Percentiles rank a stretch among this genome's conserved stretches.
phyloP scores from a whole-genome alignment of 2,797 vertebrate species.

The Scarus forsteni region DNA sequence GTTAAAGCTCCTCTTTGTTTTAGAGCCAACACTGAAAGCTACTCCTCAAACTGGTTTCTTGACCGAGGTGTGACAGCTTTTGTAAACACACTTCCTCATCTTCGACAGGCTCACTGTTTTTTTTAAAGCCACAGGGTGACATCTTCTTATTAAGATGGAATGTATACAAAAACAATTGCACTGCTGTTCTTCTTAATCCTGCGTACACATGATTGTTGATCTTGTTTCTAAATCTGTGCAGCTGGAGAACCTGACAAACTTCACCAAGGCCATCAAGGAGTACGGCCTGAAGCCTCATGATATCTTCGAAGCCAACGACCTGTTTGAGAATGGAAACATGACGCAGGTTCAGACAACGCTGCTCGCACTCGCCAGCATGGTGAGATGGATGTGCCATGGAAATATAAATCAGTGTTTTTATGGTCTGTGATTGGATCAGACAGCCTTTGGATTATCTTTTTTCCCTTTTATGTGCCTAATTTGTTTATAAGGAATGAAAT shows the following conservation, averaged over 20 bases:
- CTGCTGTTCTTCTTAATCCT: neutral
- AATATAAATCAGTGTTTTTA: neutral
- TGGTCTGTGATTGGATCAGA: neutral
- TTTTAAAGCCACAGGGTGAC: neutral
- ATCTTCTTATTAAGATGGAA: neutral
- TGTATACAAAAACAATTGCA: neutral
- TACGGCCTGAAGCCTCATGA: constrained; percentile 95
- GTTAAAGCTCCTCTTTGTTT: constrained; percentile 1
- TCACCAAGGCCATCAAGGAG: constrained; percentile 89
- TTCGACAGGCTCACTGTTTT: neutral
- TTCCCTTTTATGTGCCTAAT: too few species aligned
- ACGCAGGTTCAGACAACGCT: constrained; percentile 95
- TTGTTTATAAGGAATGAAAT: too few species aligned
- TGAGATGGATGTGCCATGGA: constrained; percentile 68
- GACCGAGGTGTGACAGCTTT: neutral
- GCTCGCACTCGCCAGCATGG: constrained; percentile 92
- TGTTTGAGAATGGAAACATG: constrained; percentile 95
- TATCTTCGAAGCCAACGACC: constrained; percentile 94
- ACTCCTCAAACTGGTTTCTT: constrained; percentile 12
- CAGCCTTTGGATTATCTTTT: neutral
- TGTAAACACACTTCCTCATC: neutral
- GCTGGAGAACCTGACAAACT: constrained; percentile 96
- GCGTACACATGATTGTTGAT: neutral
- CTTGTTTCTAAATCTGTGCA: constrained; percentile 53
- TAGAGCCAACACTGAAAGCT: neutral